phyloP scores from a whole-genome alignment of 2,797 vertebrate genomes.

The Sandelia bainsii region DNA sequence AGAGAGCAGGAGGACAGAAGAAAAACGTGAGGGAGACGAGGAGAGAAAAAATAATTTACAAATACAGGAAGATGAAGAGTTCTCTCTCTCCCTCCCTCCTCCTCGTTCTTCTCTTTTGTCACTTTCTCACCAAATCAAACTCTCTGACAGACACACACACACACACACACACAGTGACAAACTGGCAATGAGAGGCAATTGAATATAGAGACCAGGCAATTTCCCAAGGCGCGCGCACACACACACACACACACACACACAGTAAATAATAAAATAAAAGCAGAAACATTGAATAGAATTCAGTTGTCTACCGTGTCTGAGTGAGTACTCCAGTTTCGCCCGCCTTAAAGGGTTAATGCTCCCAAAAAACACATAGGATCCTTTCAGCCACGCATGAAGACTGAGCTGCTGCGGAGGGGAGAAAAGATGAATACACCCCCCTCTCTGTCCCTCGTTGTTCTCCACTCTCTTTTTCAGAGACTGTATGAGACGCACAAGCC shows the following conservation, averaged over 20 bases:
- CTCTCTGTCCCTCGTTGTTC: slow-evolving; percentile 9
- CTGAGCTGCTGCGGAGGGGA: neutral
- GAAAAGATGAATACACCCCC: slow-evolving; percentile 26
- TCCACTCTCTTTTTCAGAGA: slow-evolving; percentile 33
- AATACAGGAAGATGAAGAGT: too few species aligned
- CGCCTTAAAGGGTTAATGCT: slow-evolving; percentile 57
- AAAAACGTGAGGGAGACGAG: neutral
- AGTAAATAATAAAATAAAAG: neutral
- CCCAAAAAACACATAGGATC: slow-evolving; percentile 68
- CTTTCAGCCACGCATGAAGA: slow-evolving; percentile 42
- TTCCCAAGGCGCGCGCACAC: slow-evolving; percentile 23
- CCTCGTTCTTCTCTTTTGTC: neutral
- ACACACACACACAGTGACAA: slow-evolving; percentile 7
- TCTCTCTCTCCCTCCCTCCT: neutral
- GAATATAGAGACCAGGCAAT: slow-evolving; percentile 26
- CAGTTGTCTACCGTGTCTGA: slow-evolving; percentile 68
- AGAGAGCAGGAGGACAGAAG: neutral
- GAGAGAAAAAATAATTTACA: neutral
- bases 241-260: slow-evolving; percentile 9
- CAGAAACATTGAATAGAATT: neutral
- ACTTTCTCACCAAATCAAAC: slow-evolving; percentile 56
- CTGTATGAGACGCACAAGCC: neutral
- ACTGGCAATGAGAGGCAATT: too few species aligned
- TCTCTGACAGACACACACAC: slow-evolving; percentile 22
- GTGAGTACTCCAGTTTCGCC: slow-evolving; percentile 74